Evolutionary conservation across 30 jellyfish, hydroid and myxozoan genomes (phyloP).

Genomic region (Aurelia sp.): DNA sequence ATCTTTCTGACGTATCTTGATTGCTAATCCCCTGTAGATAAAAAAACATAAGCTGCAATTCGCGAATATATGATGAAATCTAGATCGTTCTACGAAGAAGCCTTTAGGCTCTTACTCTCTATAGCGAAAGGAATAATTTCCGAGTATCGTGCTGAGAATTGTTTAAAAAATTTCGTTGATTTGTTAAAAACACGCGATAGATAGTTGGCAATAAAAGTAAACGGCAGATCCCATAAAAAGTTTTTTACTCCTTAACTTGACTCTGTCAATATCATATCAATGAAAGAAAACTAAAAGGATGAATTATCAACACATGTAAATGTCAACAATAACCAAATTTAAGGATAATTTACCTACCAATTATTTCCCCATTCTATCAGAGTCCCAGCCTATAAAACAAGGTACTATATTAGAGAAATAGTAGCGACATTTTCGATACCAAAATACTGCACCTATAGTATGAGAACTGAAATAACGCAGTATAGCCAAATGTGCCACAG

Average conservation of each 20-base stretch:
- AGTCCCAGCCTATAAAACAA: slow-evolving; percentile 90
- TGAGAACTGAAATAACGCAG: no score
- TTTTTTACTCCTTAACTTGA: not conserved
- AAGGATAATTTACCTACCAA: slow-evolving; percentile 57
- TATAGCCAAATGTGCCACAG: no score
- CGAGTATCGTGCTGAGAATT: no score
- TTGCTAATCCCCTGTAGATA: slow-evolving; percentile 86
- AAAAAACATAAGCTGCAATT: not conserved
- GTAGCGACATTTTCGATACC: no score
- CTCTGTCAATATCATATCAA: not conserved
- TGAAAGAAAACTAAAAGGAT: not conserved
- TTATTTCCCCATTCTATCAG: slow-evolving; percentile 98
- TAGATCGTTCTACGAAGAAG: no score
- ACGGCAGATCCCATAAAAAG: not conserved
- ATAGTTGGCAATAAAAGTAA: not conserved
- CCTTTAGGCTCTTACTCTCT: no score
- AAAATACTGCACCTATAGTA: no score
- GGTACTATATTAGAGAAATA: not conserved
- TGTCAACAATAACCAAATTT: no score
- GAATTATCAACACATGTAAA: not conserved
- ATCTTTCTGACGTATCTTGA: slow-evolving; percentile 88
- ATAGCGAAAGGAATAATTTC: no score
- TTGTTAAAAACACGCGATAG: no score
- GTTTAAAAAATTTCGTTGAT: no score
- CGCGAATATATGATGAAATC: no score